Conservation (phyloP, 2,797 vertebrate species). For the Cynodonichthys magdalenae region DNA sequence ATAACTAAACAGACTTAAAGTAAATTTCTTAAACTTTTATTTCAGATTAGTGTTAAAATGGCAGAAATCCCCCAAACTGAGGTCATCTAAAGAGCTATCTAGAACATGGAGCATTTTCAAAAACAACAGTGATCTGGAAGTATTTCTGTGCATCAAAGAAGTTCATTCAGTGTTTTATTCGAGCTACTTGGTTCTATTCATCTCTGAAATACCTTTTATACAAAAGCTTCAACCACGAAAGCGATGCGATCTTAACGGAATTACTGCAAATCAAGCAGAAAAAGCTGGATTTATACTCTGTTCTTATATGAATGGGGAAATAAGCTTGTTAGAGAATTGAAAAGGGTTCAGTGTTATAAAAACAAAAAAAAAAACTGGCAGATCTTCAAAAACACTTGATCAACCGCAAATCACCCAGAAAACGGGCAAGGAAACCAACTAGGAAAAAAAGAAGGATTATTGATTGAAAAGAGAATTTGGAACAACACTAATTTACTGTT, state of each 20-base stretch:
- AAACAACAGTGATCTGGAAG: no score
- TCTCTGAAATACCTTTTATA: constrained; percentile 29
- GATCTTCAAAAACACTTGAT: constrained; percentile 52
- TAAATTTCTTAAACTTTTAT: no score
- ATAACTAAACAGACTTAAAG: no score
- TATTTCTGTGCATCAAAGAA: not conserved
- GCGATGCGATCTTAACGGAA: constrained; percentile 53
- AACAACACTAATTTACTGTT: constrained; percentile 39
- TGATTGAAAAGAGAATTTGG: constrained; percentile 45
- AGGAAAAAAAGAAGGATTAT: constrained; percentile 29
- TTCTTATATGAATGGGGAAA: constrained; percentile 61
- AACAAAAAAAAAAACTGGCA: constrained; percentile 52
- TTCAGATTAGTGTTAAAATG: no score
- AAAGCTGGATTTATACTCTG: constrained; percentile 59
- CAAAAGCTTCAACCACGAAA: constrained; percentile 38
- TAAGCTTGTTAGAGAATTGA: constrained; percentile 69
- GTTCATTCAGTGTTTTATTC: not conserved
- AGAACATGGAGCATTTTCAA: no score
- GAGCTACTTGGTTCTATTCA: constrained; percentile 16
- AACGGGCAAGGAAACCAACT: constrained; percentile 36
- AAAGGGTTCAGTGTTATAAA: constrained; percentile 60
- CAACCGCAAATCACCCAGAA: constrained; percentile 46
- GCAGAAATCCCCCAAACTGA: no score
- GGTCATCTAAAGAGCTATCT: no score
- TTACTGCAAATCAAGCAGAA: constrained; percentile 60